These are phyloP conservation scores for Diadegma fenestrale DNA, from an alignment of 2,888 invertebrate genomes.

Conservation along the genomic window DNA sequence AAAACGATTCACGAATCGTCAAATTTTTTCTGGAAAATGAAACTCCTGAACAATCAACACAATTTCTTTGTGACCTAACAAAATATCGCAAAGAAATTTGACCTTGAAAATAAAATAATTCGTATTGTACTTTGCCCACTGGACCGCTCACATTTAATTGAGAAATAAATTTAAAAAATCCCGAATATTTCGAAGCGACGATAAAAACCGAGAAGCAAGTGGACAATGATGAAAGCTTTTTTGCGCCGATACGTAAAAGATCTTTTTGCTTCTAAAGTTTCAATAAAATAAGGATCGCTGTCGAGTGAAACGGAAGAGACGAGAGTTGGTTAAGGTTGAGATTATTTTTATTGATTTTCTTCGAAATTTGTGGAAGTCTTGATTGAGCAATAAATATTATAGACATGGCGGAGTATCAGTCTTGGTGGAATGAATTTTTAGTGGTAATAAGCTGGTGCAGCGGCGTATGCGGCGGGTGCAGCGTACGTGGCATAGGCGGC, in stretches of 20 bases:
- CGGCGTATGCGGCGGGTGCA: conserved; percentile 18
- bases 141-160: no score
- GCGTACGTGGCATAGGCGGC: conserved; percentile 50
- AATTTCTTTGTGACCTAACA: no score
- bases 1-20: no score
- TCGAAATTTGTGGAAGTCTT: neutral
- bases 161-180: neutral
- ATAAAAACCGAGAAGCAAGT: conserved; percentile 5
- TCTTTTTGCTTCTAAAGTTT: neutral
- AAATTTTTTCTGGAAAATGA: no score
- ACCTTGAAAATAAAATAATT: no score
- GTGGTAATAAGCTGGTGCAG: conserved; percentile 31
- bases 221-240: neutral
- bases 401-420: conserved; percentile 29
- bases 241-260: neutral
- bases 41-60: no score
- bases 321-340: neutral
- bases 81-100: no score
- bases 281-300: neutral
- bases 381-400: conserved; percentile 42
- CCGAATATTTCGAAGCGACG: neutral
- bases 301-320: neutral
- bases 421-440: conserved; percentile 13
- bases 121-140: no score
- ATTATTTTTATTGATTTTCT: conserved; percentile 19